Evolutionary conservation across 1,140 invertebrate genomes (phyloP).

Genomic region (Drosophila athabasca): DNA sequence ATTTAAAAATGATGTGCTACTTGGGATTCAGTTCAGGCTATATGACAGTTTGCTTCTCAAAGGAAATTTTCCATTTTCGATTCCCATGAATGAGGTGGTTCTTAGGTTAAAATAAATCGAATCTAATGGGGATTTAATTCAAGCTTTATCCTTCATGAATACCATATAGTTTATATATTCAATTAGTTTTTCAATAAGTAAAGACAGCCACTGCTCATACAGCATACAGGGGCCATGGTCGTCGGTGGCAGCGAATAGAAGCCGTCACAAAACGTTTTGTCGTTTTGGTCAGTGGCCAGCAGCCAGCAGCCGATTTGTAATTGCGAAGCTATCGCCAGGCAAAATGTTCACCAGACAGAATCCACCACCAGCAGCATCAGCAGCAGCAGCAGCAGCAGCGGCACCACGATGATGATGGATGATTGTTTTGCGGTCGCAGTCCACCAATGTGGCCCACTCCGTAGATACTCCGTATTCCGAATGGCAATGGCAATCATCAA

Average conservation of each 20-base stretch:
- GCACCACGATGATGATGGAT: constrained; percentile 52
- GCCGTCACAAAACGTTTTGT: constrained; percentile 47
- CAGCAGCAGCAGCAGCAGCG: constrained; percentile 22
- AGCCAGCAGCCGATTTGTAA: constrained; percentile 37
- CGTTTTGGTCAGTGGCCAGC: constrained; percentile 40
- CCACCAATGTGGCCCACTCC: constrained; percentile 7
- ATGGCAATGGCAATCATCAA: constrained; percentile 46
- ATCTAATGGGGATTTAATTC: not conserved
- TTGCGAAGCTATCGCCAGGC: constrained; percentile 48
- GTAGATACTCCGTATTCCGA: constrained; percentile 24
- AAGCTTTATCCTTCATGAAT: not conserved
- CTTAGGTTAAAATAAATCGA: too few species aligned
- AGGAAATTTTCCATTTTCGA: not conserved
- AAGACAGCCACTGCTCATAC: not conserved
- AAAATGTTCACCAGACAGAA: constrained; percentile 60
- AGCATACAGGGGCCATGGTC: constrained; percentile 11
- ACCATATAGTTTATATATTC: too few species aligned
- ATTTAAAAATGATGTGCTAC: not conserved
- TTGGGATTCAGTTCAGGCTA: not conserved
- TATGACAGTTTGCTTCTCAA: not conserved
- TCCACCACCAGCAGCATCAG: constrained; percentile 6
- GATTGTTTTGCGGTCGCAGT: constrained; percentile 20
- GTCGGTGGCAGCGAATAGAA: constrained; percentile 40
- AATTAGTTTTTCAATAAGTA: too few species aligned
- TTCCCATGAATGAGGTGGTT: too few species aligned